Percentiles rank a stretch among this genome's conserved stretches.
These are phyloP conservation scores for Turdus rufiventris DNA, from an alignment of 2,113 vertebrate species.

Conservation along the genomic window DNA sequence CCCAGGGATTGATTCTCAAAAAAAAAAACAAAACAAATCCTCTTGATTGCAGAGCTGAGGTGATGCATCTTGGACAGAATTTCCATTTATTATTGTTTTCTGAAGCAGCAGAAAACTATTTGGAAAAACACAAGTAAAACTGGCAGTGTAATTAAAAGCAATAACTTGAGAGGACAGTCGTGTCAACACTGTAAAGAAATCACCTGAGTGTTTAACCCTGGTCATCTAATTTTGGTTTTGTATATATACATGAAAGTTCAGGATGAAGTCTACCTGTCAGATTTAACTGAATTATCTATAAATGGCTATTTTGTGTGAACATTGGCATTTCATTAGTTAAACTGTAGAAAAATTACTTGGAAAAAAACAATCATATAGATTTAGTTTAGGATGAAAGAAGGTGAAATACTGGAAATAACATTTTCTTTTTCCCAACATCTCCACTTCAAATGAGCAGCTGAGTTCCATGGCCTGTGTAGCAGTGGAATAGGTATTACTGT, in stretches of 20 bases:
- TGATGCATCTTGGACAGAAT: neutral
- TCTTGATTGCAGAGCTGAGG: neutral
- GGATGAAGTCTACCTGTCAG: neutral
- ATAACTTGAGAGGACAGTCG: fast-evolving
- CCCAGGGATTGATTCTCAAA: fast-evolving
- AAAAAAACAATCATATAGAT: neutral
- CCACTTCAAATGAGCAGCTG: slow-evolving; percentile 50
- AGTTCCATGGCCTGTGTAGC: slow-evolving; percentile 78
- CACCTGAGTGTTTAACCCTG: neutral
- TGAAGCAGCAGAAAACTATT: neutral
- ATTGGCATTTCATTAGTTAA: neutral
- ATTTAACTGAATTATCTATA: neutral
- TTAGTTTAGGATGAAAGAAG: neutral
- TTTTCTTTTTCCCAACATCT: neutral
- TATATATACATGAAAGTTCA: neutral
- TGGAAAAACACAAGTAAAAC: neutral
- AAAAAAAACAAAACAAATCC: neutral
- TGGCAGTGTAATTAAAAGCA: neutral
- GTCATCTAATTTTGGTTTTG: neutral
- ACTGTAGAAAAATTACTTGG: neutral
- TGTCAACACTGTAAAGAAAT: neutral
- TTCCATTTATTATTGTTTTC: neutral
- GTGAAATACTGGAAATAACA: neutral
- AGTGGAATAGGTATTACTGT: slow-evolving; percentile 79
- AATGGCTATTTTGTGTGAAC: neutral